phyloP scores from a whole-genome alignment of 2,888 invertebrate genomes.

The Zele albiditarsus region DNA sequence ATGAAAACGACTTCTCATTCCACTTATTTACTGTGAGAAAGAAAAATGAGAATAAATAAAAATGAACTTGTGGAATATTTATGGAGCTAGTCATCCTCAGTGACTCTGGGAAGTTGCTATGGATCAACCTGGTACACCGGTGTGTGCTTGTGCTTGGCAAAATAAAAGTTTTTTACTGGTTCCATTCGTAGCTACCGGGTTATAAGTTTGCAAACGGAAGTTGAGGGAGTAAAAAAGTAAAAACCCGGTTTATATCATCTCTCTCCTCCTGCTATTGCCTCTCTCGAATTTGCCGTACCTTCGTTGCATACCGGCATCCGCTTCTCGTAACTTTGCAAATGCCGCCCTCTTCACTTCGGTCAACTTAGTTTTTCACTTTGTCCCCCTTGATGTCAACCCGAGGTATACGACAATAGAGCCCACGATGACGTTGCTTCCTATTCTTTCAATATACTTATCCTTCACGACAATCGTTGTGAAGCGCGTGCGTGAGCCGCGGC shows the following conservation, averaged over 20 bases:
- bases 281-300: not conserved
- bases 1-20: not conserved
- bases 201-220: constrained; percentile 42
- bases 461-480: constrained; percentile 19
- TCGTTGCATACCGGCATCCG: not conserved
- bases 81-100: constrained; percentile 38
- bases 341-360: constrained; percentile 50
- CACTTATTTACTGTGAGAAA: not conserved
- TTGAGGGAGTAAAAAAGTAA: constrained; percentile 32
- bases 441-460: not conserved
- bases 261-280: constrained; percentile 6
- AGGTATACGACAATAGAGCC: constrained; percentile 46
- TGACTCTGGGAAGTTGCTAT: constrained; percentile 36
- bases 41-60: not conserved
- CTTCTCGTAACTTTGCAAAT: constrained; percentile 54
- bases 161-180: constrained; percentile 41
- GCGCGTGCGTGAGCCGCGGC: not conserved
- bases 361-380: constrained; percentile 57
- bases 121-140: constrained; percentile 35
- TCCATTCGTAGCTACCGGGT: constrained; percentile 32
- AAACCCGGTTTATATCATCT: constrained; percentile 32
- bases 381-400: constrained; percentile 31
- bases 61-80: constrained; percentile 35
- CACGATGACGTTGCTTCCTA: constrained; percentile 47
- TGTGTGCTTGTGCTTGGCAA: constrained; percentile 27